A percentile compares a stretch with the other conserved stretches of the same genome.
These are phyloP conservation scores for Lacerta agilis DNA, from an alignment of 2,797 vertebrate genomes.

Conservation along the genomic window DNA sequence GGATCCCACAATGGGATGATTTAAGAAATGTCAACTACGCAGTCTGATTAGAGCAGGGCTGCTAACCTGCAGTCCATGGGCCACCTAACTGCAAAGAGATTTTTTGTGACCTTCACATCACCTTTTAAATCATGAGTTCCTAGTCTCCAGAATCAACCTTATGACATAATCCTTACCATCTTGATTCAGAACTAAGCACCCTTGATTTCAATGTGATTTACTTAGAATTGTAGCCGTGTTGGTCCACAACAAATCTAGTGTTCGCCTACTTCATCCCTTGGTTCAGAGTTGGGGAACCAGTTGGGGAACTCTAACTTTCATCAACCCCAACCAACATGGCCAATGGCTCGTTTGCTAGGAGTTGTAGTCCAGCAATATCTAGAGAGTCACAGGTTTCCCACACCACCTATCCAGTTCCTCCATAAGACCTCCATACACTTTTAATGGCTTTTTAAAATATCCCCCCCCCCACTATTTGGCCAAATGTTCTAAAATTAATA, in stretches of 20 bases:
- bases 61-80: no score
- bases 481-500: neutral
- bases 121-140: no score
- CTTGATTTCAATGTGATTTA: no score
- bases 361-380: no score
- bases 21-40: neutral
- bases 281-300: neutral
- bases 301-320: no score
- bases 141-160: neutral
- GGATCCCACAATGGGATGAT: neutral
- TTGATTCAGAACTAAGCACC: neutral
- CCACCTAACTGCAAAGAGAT: no score
- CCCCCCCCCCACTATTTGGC: neutral
- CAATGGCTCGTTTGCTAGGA: no score
- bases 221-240: neutral
- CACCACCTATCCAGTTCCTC: no score
- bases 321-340: no score
- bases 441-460: neutral
- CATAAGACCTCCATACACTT: neutral
- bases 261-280: neutral
- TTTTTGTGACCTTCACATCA: no score
- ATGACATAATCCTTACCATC: neutral
- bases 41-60: neutral
- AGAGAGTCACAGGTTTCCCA: no score
- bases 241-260: neutral